These are phyloP conservation scores for Turritopsis rubra DNA, from an alignment of 30 jellyfish, hydroid and myxozoan species.

Conservation along the genomic window DNA sequence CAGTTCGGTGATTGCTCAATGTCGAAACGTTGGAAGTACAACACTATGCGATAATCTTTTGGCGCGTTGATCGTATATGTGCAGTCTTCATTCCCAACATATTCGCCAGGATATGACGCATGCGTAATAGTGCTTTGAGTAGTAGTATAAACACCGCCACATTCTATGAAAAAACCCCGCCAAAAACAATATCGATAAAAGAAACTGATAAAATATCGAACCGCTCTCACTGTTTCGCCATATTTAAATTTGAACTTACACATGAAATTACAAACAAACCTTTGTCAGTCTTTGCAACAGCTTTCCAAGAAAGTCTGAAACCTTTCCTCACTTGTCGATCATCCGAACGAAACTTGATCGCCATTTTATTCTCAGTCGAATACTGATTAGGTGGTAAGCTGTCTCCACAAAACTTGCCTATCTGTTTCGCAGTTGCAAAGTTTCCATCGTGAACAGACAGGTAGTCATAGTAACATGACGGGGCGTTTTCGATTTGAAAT, in stretches of 20 bases:
- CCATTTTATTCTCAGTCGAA: constrained; percentile 15
- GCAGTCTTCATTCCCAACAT: constrained; percentile 36
- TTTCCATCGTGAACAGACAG: constrained; percentile 34
- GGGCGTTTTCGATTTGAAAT: constrained; percentile 54
- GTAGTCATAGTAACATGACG: constrained; percentile 51
- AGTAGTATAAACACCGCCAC: constrained; percentile 6
- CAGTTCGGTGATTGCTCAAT: constrained; percentile 51
- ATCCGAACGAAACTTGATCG: constrained; percentile 12
- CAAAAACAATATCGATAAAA: not conserved
- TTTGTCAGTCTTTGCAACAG: constrained; percentile 7
- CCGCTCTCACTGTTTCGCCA: no score
- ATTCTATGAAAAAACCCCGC: constrained; percentile 3
- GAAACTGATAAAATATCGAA: no score
- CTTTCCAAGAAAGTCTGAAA: constrained; percentile 15
- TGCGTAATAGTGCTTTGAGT: constrained; percentile 42
- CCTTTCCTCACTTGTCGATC: constrained; percentile 14
- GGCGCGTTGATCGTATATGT: constrained; percentile 36
- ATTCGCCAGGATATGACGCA: constrained; percentile 58
- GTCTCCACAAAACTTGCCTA: constrained; percentile 76
- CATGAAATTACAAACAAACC: not conserved
- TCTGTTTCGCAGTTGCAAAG: not conserved
- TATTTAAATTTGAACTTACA: no score
- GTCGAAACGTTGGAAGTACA: constrained; percentile 22
- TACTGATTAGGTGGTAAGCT: constrained; percentile 21
- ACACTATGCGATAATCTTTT: constrained; percentile 17